A percentile compares a stretch with the other conserved stretches of the same genome.
Evolutionary conservation across 2,113 vertebrate genomes (phyloP).

Genomic region (Ardeotis arabs): DNA sequence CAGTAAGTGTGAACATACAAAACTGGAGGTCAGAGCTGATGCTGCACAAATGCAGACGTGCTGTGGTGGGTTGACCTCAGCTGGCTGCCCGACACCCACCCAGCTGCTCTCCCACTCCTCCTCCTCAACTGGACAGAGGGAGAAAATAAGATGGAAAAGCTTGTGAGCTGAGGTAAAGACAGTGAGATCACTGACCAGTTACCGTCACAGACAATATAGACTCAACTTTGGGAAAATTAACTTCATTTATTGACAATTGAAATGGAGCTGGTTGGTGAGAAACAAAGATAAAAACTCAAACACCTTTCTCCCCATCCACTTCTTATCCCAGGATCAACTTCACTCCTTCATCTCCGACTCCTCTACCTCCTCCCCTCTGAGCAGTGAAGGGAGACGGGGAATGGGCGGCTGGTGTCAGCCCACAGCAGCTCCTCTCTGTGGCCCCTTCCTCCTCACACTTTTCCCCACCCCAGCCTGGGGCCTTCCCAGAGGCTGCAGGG

Average conservation of each 20-base stretch:
- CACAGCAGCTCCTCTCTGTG: neutral
- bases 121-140: neutral
- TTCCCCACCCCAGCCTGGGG: neutral
- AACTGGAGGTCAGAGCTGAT: neutral
- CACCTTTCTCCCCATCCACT: neutral
- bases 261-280: neutral
- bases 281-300: neutral
- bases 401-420: neutral
- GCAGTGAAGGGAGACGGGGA: accelerated
- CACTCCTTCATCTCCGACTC: too few relatives aligned
- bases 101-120: neutral
- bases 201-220: neutral
- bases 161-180: neutral
- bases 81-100: neutral
- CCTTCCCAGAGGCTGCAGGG: neutral
- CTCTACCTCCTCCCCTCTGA: accelerated
- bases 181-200: neutral
- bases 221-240: accelerated
- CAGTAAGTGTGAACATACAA: neutral
- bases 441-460: neutral
- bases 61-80: neutral
- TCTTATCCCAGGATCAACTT: neutral
- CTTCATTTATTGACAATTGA: neutral
- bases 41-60: neutral
- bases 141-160: neutral